Evolutionary conservation across 1,140 invertebrate genomes (phyloP), one percentile per base, ranked within the genome.

Genomic region (Macrobrachium nipponense): DNA sequence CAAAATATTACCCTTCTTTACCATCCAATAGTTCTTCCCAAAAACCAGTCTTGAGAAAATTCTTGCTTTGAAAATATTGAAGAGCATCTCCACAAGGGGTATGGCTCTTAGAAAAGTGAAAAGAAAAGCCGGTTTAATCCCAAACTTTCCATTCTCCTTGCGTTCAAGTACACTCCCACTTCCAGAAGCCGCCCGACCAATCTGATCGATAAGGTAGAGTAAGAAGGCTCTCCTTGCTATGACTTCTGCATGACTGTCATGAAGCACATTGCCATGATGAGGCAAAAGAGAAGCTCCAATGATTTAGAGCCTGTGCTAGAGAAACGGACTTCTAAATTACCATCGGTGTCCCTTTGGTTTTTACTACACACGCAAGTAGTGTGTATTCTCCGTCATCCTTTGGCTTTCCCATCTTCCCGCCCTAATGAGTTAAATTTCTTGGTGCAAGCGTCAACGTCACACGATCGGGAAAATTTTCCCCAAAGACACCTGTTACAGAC

Each of bases 81-180:
- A 27, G n/a, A n/a, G 97, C 97, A 94, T 99, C 98, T 0, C 98
- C 98, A 92, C 97, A 99, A 70, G 97, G 97, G 62, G 95, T 94
- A 90, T 97, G 95, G 88, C 95, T 97, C 36, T 95, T 94, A 90
- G 95, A 97, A 90, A 98, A 95, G 91, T 97, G 95, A 92, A 97
- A 98, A 18, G 93, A 92, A 70, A 96, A 90, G 15, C 92, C 91
- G 92, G 78, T 88, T 93, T 94, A 0, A 96, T 10, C 1, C 43
- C n/a, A 89, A 91, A 90, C 68, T 89, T 90, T 10, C 84, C 88
- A 10, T 7, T 51, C 2, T 87, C 75, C 82, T 85, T 76, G 36
- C 62, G 86, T 60, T 89, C 82, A 86, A 93, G 92, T 81, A 91
- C 89, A 82, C 93, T 93, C 36, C 88, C 64, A 27, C 90, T 81